These are phyloP conservation scores for Proisotoma minuta DNA, from an alignment of 2,888 invertebrate species.

Conservation along the genomic window DNA sequence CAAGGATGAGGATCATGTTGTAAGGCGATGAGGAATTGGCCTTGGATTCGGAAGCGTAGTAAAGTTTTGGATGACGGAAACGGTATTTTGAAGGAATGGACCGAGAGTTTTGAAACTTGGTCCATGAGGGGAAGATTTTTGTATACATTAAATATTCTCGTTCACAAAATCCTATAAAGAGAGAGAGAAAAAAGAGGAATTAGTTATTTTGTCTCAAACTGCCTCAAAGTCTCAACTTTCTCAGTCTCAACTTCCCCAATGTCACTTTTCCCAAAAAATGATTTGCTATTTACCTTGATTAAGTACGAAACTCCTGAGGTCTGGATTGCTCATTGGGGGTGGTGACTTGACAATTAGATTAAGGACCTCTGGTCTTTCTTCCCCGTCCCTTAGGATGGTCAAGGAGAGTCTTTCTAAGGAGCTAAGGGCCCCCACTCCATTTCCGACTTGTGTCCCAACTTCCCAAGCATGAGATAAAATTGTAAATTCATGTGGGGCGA, in stretches of 20 bases:
- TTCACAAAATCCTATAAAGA: constrained; percentile 17
- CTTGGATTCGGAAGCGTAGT: constrained; percentile 33
- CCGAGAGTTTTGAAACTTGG: constrained; percentile 21
- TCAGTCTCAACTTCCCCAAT: too few relatives aligned
- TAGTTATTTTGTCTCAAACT: not conserved
- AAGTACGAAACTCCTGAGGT: constrained; percentile 15
- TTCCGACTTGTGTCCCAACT: constrained; percentile 5
- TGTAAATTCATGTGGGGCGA: constrained; percentile 11
- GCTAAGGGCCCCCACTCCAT: constrained; percentile 18
- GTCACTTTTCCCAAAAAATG: too few relatives aligned
- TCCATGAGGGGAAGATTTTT: constrained; percentile 25
- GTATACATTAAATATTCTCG: constrained; percentile 31
- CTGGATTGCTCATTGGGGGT: constrained; percentile 18
- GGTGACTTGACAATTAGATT: constrained; percentile 27
- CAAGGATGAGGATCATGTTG: constrained; percentile 31
- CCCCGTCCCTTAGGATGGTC: not conserved
- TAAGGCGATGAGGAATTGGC: constrained; percentile 11
- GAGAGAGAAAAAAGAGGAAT: not conserved
- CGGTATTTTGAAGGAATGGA: constrained; percentile 15
- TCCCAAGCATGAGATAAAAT: constrained; percentile 18
- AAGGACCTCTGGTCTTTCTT: constrained; percentile 7
- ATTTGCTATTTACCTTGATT: constrained; percentile 9
- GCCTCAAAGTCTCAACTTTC: not conserved
- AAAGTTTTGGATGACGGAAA: constrained; percentile 27
- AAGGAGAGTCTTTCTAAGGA: constrained; percentile 14